These are phyloP conservation scores for Indicator maculatus DNA, from an alignment of 2,113 vertebrate genomes.

Conservation along the genomic window DNA sequence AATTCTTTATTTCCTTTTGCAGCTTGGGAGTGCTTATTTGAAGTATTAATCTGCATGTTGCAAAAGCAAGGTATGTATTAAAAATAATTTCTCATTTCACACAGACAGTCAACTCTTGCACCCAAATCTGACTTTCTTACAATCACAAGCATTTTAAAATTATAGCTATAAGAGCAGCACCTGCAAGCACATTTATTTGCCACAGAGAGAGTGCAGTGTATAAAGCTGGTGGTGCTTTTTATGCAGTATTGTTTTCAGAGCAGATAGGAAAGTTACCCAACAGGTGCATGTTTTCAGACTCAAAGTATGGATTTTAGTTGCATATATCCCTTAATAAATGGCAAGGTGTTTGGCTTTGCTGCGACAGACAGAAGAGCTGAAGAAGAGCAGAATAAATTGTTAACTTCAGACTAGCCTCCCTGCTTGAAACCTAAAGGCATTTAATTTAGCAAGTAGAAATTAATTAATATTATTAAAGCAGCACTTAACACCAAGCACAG, in stretches of 20 bases:
- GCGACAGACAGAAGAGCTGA: not conserved
- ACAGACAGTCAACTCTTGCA: not conserved
- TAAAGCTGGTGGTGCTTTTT: not conserved
- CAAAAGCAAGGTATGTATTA: not conserved
- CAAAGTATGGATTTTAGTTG: not conserved
- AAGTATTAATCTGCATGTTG: not conserved
- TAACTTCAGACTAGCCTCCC: slow-evolving; percentile 3
- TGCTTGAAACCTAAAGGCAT: not conserved
- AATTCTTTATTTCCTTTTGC: not conserved
- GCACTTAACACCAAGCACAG: slow-evolving; percentile 19
- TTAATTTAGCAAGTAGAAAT: slow-evolving; percentile 23
- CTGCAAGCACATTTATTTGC: not conserved
- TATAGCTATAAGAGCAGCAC: not conserved
- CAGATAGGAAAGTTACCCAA: not conserved
- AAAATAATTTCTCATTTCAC: not conserved
- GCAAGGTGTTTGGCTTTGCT: not conserved
- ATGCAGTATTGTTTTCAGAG: not conserved
- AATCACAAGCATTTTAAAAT: not conserved
- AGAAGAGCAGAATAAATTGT: slow-evolving; percentile 17
- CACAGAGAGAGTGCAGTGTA: rapidly evolving
- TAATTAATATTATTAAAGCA: slow-evolving; percentile 45
- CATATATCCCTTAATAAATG: not conserved
- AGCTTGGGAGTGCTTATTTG: not conserved
- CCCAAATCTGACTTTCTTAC: not conserved
- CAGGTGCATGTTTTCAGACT: not conserved